phyloP scores from a whole-genome alignment of 2,888 invertebrate genomes.

The Drosophila nr. perissopoda region DNA sequence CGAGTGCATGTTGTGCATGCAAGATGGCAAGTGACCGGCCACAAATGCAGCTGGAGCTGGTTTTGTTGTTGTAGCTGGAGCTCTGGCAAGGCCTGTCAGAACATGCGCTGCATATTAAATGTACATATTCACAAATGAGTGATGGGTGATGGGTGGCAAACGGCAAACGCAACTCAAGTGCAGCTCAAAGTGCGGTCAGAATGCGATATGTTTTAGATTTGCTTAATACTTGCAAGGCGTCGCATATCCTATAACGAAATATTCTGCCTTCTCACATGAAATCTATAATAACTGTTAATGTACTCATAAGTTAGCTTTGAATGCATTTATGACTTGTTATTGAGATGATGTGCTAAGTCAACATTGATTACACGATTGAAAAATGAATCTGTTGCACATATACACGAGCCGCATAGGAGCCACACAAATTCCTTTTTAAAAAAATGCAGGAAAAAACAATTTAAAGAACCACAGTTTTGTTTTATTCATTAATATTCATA shows the following conservation, averaged over 20 bases:
- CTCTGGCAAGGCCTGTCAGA: conserved; percentile 53
- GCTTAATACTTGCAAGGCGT: conserved; percentile 19
- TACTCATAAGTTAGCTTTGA: neutral
- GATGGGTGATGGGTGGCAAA: conserved; percentile 7
- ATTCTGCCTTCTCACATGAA: neutral
- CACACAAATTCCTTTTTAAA: neutral
- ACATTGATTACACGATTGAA: neutral
- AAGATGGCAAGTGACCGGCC: conserved; percentile 54
- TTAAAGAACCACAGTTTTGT: neutral
- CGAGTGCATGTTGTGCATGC: conserved; percentile 71
- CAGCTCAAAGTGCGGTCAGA: conserved; percentile 46
- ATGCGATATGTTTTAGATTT: conserved; percentile 36
- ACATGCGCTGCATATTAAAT: conserved; percentile 70
- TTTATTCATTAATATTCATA: neutral
- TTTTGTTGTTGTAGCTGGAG: conserved; percentile 5
- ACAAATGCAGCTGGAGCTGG: conserved; percentile 24
- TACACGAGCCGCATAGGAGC: neutral
- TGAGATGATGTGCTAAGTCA: neutral
- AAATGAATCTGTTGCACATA: neutral
- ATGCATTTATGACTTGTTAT: neutral
- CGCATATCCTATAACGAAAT: conserved; percentile 18
- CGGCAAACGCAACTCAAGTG: conserved; percentile 24
- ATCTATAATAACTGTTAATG: neutral
- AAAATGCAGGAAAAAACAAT: rapidly evolving
- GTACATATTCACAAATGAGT: conserved; percentile 45